These are phyloP conservation scores for Ursus arctos DNA, from an alignment of 2,113 vertebrate genomes.

Conservation along the genomic window DNA sequence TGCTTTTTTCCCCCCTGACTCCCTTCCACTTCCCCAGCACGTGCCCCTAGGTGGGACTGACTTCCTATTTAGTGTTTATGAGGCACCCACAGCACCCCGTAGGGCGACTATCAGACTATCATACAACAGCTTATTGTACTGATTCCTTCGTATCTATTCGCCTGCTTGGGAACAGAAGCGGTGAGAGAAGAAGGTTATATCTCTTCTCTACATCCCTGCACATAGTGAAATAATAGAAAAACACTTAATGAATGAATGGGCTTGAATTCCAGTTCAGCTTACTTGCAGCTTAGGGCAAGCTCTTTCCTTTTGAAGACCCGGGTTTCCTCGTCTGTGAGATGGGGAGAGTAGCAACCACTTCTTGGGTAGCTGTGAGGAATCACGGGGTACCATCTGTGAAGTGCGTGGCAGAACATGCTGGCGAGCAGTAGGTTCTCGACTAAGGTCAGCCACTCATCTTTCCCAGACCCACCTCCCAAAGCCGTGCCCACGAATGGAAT, in stretches of 20 bases:
- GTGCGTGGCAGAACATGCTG: accelerated
- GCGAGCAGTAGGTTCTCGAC: neutral
- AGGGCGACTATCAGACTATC: neutral
- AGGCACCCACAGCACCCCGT: accelerated
- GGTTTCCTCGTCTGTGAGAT: neutral
- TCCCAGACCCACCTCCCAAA: neutral
- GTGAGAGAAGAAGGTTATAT: neutral
- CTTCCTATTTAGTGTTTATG: neutral
- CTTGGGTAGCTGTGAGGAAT: neutral
- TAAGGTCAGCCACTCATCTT: neutral
- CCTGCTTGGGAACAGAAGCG: neutral
- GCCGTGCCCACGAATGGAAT: accelerated
- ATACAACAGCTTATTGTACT: neutral
- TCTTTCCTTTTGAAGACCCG: neutral
- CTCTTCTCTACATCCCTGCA: neutral
- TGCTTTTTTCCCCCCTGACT: neutral
- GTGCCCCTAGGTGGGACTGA: too few species aligned
- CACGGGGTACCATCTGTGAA: neutral
- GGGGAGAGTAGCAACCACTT: neutral
- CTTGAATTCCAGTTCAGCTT: neutral
- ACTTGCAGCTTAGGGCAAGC: neutral
- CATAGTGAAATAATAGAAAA: neutral
- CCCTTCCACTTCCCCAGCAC: neutral
- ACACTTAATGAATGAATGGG: neutral
- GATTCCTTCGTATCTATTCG: neutral